Conservation (phyloP, 1,140 invertebrate species). For the Halesus radiatus region DNA sequence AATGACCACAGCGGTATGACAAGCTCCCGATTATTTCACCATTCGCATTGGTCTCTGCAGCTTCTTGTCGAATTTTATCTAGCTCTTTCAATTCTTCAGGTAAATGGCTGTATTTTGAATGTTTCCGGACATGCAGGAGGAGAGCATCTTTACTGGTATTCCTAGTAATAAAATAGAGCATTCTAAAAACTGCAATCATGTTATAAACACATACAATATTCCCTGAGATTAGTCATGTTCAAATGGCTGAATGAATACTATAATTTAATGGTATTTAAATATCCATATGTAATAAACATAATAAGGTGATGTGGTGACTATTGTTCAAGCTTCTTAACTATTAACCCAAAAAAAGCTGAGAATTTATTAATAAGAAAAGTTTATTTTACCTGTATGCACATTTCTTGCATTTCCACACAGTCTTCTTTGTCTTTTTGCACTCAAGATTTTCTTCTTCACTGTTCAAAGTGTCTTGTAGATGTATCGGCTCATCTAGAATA, state of each 20-base stretch:
- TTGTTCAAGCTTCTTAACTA: too few species aligned
- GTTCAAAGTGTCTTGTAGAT: constrained; percentile 3
- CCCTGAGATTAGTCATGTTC: too few species aligned
- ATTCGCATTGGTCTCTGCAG: background rate
- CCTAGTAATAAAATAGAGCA: constrained; percentile 54
- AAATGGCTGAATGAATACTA: too few species aligned
- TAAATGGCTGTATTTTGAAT: constrained; percentile 61
- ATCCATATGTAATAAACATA: too few species aligned
- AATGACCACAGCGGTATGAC: constrained; percentile 81
- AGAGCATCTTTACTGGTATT: constrained; percentile 68
- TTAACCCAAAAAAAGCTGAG: too few species aligned
- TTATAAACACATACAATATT: too few species aligned
- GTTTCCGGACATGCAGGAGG: constrained; percentile 66
- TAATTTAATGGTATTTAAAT: too few species aligned
- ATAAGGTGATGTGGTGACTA: too few species aligned
- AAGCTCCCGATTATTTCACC: constrained; percentile 60
- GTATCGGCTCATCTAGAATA: background rate
- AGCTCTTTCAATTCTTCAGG: background rate
- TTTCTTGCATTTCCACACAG: constrained; percentile 82
- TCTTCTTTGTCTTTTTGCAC: constrained; percentile 64
- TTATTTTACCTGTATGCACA: constrained; percentile 80
- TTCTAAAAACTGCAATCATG: too few species aligned
- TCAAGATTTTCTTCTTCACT: constrained; percentile 60
- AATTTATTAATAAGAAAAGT: too few species aligned
- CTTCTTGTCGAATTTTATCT: background rate